phyloP scores from a whole-genome alignment of 1,140 invertebrate genomes.

The Nasonia giraulti region DNA sequence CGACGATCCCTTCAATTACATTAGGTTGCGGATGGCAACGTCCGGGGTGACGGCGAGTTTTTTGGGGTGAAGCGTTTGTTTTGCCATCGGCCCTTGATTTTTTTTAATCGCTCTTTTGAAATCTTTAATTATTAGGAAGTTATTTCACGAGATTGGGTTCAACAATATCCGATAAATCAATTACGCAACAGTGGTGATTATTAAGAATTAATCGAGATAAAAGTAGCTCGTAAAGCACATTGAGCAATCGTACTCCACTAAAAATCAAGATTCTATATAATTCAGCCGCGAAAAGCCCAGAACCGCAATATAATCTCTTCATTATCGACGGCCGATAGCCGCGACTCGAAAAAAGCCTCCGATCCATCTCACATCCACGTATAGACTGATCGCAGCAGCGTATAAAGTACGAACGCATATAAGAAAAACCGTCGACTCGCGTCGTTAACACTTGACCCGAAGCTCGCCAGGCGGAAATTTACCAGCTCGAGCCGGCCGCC shows the following conservation, averaged over 20 bases:
- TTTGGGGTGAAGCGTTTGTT: neutral
- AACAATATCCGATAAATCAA: no score
- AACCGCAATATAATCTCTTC: neutral
- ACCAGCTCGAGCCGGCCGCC: neutral
- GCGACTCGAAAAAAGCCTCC: neutral
- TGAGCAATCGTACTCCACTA: no score
- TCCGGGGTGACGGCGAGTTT: neutral
- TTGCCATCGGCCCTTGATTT: neutral
- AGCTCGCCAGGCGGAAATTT: conserved; percentile 6
- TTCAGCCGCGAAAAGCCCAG: no score
- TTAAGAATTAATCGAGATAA: no score
- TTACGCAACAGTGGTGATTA: no score
- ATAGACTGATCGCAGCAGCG: neutral
- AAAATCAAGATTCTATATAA: no score
- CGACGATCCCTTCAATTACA: neutral
- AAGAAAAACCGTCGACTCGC: neutral
- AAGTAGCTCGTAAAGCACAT: no score
- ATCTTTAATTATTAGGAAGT: neutral
- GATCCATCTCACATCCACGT: neutral
- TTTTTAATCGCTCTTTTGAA: neutral
- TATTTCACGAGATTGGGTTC: no score
- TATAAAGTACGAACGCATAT: neutral
- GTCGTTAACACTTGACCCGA: conserved; percentile 34
- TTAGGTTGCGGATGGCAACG: neutral
- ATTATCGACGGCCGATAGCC: conserved; percentile 23